A percentile compares a stretch with the other conserved stretches of the same genome.
Evolutionary conservation across 2,888 invertebrate genomes (phyloP).

Genomic region (Lasioglossum zephyrum): DNA sequence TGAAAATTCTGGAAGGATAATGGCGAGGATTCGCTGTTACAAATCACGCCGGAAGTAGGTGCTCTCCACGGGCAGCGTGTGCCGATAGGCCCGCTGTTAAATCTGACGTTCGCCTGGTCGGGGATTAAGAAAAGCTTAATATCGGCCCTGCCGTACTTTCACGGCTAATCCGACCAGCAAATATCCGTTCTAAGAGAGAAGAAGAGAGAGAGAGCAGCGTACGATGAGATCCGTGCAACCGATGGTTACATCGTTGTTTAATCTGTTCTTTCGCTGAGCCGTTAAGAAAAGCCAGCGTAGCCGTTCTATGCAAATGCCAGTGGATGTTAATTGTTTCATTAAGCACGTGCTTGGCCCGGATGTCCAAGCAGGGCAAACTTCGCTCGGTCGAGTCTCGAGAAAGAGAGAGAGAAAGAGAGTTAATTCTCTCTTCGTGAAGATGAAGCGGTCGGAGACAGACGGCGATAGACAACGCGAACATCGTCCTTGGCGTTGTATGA

Average conservation of each 20-base stretch:
- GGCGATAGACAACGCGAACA: background rate
- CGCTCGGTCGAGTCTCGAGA: background rate
- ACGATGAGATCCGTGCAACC: background rate
- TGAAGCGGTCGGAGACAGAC: background rate
- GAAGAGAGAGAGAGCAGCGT: background rate
- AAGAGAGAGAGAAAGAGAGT: constrained; percentile 7
- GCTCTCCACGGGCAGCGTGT: constrained; percentile 7
- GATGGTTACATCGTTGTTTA: constrained; percentile 32
- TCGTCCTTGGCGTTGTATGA: background rate
- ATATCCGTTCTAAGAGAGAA: background rate
- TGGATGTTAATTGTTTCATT: constrained; percentile 61
- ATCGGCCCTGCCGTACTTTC: background rate
- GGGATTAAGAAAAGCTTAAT: constrained; percentile 21
- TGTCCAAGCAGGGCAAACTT: constrained; percentile 47
- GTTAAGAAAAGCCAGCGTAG: constrained; percentile 44
- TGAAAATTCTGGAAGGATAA: constrained; percentile 46
- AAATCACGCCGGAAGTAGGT: constrained; percentile 36
- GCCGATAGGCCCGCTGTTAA: constrained; percentile 1
- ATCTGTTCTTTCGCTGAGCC: constrained; percentile 43
- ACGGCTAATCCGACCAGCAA: constrained; percentile 7
- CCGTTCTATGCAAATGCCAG: constrained; percentile 50
- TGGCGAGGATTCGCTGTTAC: constrained; percentile 28
- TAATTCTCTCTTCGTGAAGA: constrained; percentile 36
- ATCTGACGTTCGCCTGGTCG: background rate
- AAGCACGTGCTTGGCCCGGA: constrained; percentile 53